Evolutionary conservation across 2,888 invertebrate species (phyloP), one percentile per base, ranked within the genome.

Genomic region (Nomada goodeniana): DNA sequence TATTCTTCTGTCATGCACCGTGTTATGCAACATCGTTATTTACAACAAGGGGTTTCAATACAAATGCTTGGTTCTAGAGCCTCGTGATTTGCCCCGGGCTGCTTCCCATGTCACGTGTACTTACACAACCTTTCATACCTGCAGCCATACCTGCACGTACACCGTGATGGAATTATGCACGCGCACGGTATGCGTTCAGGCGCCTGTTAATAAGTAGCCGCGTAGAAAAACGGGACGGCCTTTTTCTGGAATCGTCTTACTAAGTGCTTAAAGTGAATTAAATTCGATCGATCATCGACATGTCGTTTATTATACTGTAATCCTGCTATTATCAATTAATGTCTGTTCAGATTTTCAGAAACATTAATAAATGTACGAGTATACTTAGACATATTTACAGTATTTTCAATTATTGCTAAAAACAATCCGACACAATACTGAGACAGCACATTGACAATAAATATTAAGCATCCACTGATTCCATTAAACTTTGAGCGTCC

Each of bases 11-110:
- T 61, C 64, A 52, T 63, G 60, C 26, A 20, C 47, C 26, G 57
- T 61, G 69, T 81, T 82, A 71, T 71, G 82, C 67, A 80, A 82
- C n/a, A 26, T 57, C 42, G 80, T 82, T 82, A 81, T 82, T 82
- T 82, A 74, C 67, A 80, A 80, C 79, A 57, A 60, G 70, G 67
- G 70, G 15, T 79, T 72, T 55, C 67, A 57, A 29, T 68, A 63
- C 79, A 80, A 36, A 52, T 63, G 68, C 50, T 79, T 59, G 67
- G 72, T 80, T 63, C 50, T 52, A 42, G 80, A 73, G 80, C 23
- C 73, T 57, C 80, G 72, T 63, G 72, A 80, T 67, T 64, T 80
- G 72, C 80, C 59, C 20, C 60, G 23, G 81, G 80, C 81, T 75
- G 67, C 55, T 80, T 70, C 63, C 52, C 71, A 52, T 80, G 72